Percentiles rank a stretch among this genome's conserved stretches.
phyloP scores from a whole-genome alignment of 2,888 invertebrate genomes.

The Athrips mouffetella region DNA sequence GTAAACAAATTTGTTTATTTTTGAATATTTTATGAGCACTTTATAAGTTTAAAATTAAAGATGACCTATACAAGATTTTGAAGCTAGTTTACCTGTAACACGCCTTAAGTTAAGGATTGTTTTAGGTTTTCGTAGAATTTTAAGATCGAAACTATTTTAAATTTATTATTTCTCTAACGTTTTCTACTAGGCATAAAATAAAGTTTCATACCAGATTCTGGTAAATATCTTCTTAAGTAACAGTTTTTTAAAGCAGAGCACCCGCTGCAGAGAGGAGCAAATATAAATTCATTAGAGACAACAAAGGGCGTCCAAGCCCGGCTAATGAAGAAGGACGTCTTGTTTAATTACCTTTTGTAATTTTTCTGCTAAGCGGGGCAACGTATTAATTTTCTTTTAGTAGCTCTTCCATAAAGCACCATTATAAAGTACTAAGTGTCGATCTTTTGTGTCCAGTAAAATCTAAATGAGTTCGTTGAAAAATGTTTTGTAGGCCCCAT shows the following conservation, averaged over 20 bases:
- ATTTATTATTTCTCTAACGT: too few species aligned
- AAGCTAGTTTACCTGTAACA: too few species aligned
- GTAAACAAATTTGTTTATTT: not conserved
- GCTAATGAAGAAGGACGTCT: conserved; percentile 72
- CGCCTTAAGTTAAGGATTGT: too few species aligned
- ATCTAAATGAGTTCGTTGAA: conserved; percentile 25
- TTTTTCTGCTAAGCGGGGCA: conserved; percentile 63
- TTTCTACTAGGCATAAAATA: too few species aligned
- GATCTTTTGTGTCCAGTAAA: conserved; percentile 44
- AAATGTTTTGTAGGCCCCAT: too few species aligned
- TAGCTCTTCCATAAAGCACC: conserved; percentile 45
- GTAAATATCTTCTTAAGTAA: too few species aligned
- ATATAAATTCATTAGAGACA: conserved; percentile 61
- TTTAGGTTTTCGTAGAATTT: too few species aligned
- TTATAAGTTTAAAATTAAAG: too few species aligned
- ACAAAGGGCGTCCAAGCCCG: conserved; percentile 57
- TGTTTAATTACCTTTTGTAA: conserved; percentile 72
- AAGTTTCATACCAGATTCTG: too few species aligned
- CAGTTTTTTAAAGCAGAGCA: not conserved
- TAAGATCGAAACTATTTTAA: too few species aligned
- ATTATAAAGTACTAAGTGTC: conserved; percentile 52
- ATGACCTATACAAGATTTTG: too few species aligned
- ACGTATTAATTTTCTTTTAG: conserved; percentile 63
- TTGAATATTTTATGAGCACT: too few species aligned
- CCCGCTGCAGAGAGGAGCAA: conserved; percentile 37